Percentiles rank a stretch among this genome's conserved stretches.
phyloP scores from a whole-genome alignment of 2,113 vertebrate genomes.

The Microtus oregoni region DNA sequence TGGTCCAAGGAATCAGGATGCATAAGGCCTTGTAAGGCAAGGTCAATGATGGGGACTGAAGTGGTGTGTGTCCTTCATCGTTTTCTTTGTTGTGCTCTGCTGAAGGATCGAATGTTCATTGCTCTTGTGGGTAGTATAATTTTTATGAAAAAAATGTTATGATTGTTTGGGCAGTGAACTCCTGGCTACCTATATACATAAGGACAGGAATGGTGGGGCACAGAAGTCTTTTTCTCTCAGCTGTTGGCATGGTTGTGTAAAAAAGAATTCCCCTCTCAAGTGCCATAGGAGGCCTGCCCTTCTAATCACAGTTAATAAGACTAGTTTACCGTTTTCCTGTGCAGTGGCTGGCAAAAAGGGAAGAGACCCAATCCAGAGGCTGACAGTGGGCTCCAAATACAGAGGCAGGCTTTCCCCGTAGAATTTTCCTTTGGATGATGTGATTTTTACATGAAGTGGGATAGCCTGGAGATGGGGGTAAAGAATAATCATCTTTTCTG shows the following conservation, averaged over 20 bases:
- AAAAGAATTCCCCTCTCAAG: neutral
- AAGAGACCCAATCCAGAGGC: neutral
- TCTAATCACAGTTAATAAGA: slow-evolving; percentile 28
- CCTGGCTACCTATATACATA: neutral
- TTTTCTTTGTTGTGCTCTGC: neutral
- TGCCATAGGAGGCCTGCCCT: neutral
- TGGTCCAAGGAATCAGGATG: neutral
- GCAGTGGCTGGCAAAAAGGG: neutral
- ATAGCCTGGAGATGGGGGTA: neutral
- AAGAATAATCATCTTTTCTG: slow-evolving; percentile 2
- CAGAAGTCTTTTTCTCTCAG: neutral
- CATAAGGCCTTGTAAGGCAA: neutral
- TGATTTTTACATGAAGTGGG: neutral
- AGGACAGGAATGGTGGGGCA: neutral
- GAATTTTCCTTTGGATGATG: neutral
- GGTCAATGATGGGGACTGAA: neutral
- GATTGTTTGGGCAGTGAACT: neutral
- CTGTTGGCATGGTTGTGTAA: neutral
- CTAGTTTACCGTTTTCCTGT: neutral
- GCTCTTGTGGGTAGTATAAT: neutral
- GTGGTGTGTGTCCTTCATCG: neutral
- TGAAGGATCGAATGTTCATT: neutral
- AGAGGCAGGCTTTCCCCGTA: neutral
- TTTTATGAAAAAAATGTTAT: slow-evolving; percentile 18
- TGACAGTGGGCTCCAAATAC: neutral